Percentiles rank a stretch among this genome's conserved stretches.
phyloP scores from a whole-genome alignment of 1,140 invertebrate species.

The Kradibia gibbosae region DNA sequence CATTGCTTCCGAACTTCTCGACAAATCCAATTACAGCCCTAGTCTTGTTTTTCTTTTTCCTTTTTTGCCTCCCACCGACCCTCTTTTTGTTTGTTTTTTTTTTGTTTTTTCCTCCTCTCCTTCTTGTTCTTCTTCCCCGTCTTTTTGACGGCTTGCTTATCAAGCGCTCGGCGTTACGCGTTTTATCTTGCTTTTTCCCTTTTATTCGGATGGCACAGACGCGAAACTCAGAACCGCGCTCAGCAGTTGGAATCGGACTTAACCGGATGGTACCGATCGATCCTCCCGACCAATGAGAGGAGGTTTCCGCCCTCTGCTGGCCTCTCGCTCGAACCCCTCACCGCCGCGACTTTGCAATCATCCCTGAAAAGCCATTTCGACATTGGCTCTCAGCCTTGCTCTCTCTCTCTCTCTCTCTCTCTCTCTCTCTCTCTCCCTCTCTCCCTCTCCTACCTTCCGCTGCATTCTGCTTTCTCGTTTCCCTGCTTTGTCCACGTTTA shows the following conservation, averaged over 20 bases:
- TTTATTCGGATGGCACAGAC: background rate
- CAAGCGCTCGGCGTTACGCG: too few relatives aligned
- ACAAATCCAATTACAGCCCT: too few relatives aligned
- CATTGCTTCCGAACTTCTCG: too few relatives aligned
- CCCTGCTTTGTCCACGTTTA: background rate
- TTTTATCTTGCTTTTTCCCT: background rate
- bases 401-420: background rate
- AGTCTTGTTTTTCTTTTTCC: too few relatives aligned
- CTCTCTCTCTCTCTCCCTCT: background rate
- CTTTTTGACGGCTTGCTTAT: background rate
- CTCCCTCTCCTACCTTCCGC: background rate
- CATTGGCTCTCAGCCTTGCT: background rate
- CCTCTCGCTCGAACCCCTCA: background rate
- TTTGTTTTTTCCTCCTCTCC: background rate
- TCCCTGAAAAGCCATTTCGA: background rate
- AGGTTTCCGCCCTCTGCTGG: background rate
- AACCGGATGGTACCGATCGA: conserved; percentile 38
- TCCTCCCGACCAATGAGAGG: background rate
- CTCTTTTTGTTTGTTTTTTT: too few relatives aligned
- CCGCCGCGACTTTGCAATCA: too few relatives aligned
- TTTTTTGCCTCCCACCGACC: too few relatives aligned
- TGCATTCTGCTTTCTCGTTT: background rate
- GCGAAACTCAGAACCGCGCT: background rate
- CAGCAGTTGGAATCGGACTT: conserved; percentile 9
- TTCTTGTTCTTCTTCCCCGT: background rate